Base-by-base conservation (phyloP, 2,888 invertebrate genomes). In the Acleris literana region DNA sequence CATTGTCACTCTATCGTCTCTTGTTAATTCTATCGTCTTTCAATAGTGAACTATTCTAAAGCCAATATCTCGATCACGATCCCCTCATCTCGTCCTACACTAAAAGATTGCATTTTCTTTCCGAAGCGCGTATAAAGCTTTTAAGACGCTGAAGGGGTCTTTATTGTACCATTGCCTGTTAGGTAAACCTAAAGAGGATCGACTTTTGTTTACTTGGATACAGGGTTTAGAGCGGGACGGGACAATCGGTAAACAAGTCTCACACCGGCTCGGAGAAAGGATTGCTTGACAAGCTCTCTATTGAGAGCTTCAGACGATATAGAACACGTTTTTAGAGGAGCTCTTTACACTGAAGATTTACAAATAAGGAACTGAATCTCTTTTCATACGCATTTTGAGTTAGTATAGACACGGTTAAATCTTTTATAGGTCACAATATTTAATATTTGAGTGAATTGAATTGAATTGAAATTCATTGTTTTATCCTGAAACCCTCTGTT, bases 21-120 rank as follows among this genome's bases (percentile, higher is more conserved):
- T 39, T 4, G 39, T 39, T 39, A 39, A 39, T 39, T 39, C 39
- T 4, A 39, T 3, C 13, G 39, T 13, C 39, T 39, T 39, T 13
- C 39, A 39, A 11, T 13, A 39, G 39, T 13, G 39, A 13, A 39
- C 39, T 39, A 39, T 39, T 39, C 39, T 39, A 39, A 39, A 39
- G 39, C 39, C 39, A 39, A 39, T 39, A 39, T 39, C 39, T 39
- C 39, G 39, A 39, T 39, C 39, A 13, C 39, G 13, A 39, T 39
- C 39, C 39, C 39, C 39, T 39, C 39, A 13, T 39, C 39, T 39
- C 39, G 13, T 33, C 33, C 33, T 39, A 39, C 39, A 62, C 61
- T 66, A 66, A 62, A 66, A 66, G 65, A 66, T 62, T 66, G 66
- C 62, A 53, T 66, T 61, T 60, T 61, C 66, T 62, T 33, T 43